Conservation (phyloP, 2,797 vertebrate genomes). For the Carduelis carduelis region DNA sequence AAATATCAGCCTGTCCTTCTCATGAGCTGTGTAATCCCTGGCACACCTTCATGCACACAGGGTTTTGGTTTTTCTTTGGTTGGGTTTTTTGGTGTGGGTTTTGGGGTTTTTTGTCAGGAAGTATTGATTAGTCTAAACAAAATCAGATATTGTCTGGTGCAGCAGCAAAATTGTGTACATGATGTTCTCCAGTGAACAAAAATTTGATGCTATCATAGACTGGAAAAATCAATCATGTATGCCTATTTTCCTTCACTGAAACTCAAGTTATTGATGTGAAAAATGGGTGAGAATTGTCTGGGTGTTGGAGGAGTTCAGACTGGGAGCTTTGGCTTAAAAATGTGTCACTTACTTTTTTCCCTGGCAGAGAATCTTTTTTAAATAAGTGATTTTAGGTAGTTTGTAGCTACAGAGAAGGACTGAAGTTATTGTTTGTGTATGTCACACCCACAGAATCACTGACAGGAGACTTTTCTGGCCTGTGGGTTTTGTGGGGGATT, state of each 20-base stretch:
- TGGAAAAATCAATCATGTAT: constrained; percentile 40
- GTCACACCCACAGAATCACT: neutral
- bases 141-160: neutral
- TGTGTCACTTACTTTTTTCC: neutral
- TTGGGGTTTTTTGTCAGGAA: neutral
- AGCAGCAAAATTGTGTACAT: neutral
- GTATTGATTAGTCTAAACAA: neutral
- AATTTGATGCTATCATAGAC: neutral
- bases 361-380: neutral
- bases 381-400: neutral
- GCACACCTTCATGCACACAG: neutral
- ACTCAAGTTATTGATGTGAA: neutral
- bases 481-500: neutral
- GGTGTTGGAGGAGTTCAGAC: neutral
- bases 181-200: neutral
- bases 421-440: neutral
- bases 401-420: neutral
- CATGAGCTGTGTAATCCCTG: neutral
- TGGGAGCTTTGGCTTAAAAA: neutral
- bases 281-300: neutral
- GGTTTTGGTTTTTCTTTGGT: accelerated
- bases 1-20: neutral
- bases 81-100: neutral
- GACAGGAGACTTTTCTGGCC: neutral
- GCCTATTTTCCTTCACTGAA: neutral